Evolutionary conservation across 2,888 invertebrate species (phyloP).

Genomic region (Ariolimax columbianus): DNA sequence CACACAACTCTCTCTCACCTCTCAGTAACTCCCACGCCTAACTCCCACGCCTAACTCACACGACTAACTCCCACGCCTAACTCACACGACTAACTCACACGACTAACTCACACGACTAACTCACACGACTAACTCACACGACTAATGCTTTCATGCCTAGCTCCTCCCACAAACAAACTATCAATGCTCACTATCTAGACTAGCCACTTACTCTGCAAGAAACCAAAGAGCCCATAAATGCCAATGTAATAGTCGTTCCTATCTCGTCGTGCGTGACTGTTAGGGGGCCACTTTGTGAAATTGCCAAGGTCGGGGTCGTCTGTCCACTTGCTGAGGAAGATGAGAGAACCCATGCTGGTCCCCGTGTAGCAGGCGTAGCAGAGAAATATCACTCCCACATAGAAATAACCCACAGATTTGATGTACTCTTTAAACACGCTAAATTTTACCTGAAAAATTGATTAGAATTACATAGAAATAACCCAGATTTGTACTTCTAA

Average conservation of each 20-base stretch:
- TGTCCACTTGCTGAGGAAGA: conserved; percentile 73
- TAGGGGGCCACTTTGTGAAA: conserved; percentile 61
- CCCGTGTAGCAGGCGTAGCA: conserved; percentile 60
- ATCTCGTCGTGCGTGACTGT: conserved; percentile 60
- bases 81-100: too few relatives aligned
- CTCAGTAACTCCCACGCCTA: too few relatives aligned
- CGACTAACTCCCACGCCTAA: too few relatives aligned
- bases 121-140: too few relatives aligned
- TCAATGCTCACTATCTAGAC: neutral
- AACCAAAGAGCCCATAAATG: conserved; percentile 70
- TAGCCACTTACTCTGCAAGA: conserved; percentile 58
- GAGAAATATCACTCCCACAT: conserved; percentile 62
- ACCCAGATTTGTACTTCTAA: too few relatives aligned
- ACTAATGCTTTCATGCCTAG: too few relatives aligned
- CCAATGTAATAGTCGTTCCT: conserved; percentile 66
- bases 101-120: too few relatives aligned
- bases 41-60: too few relatives aligned
- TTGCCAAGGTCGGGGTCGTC: conserved; percentile 64
- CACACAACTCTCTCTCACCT: too few relatives aligned
- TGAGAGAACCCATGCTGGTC: conserved; percentile 58
- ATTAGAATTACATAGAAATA: neutral
- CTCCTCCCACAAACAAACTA: too few relatives aligned
- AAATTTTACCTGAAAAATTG: conserved; percentile 67
- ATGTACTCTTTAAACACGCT: conserved; percentile 72
- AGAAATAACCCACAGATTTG: conserved; percentile 66